Evolutionary conservation across 2,888 invertebrate genomes (phyloP).

Genomic region (Scelioninae gen. 1): DNA sequence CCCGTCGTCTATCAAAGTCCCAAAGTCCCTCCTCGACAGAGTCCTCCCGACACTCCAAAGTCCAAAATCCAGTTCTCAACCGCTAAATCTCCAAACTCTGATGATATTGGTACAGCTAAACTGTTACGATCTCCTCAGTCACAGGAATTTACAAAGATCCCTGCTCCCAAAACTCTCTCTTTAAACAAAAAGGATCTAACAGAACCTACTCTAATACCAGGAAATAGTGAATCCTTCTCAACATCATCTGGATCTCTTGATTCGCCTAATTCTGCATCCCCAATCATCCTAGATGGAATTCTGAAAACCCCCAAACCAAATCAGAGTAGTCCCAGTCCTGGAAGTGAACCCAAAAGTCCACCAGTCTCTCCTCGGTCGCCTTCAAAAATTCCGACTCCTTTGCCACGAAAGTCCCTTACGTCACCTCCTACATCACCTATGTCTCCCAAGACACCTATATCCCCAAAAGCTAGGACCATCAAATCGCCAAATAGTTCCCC

Average conservation of each 20-base stretch:
- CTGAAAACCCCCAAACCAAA: no score
- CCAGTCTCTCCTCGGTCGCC: conserved; percentile 73
- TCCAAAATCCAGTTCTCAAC: conserved; percentile 52
- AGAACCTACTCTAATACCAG: conserved; percentile 14
- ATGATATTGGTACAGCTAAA: no score
- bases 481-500: conserved; percentile 66
- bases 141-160: conserved; percentile 48
- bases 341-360: conserved; percentile 66
- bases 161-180: conserved; percentile 32
- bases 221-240: conserved; percentile 14
- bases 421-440: conserved; percentile 65
- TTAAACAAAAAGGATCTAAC: conserved; percentile 8
- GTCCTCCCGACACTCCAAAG: conserved; percentile 76
- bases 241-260: conserved; percentile 44
- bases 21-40: conserved; percentile 78
- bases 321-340: conserved; percentile 47
- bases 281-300: conserved; percentile 48
- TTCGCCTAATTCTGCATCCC: conserved; percentile 47
- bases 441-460: conserved; percentile 64
- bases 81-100: no score
- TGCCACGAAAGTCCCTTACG: conserved; percentile 78
- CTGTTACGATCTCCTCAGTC: conserved; percentile 10
- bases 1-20: conserved; percentile 81
- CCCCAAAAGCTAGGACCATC: conserved; percentile 63
- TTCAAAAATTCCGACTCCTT: conserved; percentile 82